phyloP scores from a whole-genome alignment of 2,888 invertebrate genomes.

The Petrophora chlorosata region DNA sequence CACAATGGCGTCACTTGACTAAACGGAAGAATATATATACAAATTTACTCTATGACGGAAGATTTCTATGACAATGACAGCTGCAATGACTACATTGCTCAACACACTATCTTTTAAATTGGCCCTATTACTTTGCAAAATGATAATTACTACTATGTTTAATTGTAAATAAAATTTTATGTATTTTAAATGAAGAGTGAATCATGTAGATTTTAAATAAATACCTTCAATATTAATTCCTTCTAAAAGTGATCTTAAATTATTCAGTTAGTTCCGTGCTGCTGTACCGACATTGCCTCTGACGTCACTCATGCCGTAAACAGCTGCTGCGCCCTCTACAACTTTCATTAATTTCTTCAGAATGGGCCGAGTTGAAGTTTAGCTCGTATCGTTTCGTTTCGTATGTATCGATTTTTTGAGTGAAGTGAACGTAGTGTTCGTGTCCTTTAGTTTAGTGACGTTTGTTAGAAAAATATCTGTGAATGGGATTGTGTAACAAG shows the following conservation, averaged over 20 bases:
- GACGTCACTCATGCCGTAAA: conserved; percentile 59
- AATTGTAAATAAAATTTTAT: not conserved
- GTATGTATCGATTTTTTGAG: conserved; percentile 92
- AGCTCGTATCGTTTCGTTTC: conserved; percentile 82
- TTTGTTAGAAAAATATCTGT: conserved; percentile 88
- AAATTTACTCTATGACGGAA: no score
- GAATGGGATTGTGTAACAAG: conserved; percentile 91
- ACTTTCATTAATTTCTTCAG: conserved; percentile 51
- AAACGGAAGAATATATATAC: conserved; percentile 70
- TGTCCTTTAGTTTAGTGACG: conserved; percentile 88
- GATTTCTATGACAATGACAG: conserved; percentile 60
- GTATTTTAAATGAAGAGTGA: not conserved
- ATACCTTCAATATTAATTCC: not conserved
- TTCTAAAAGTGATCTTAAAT: not conserved
- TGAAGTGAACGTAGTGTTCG: conserved; percentile 87
- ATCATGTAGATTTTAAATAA: not conserved
- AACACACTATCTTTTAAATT: conserved; percentile 30
- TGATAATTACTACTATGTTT: no score
- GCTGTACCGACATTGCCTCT: conserved; percentile 59
- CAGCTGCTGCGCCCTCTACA: conserved; percentile 68
- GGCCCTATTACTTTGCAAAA: no score
- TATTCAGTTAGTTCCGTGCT: conserved; percentile 38
- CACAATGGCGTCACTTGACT: conserved; percentile 92
- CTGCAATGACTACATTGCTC: conserved; percentile 47
- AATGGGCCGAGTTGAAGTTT: conserved; percentile 74